Conservation (phyloP, 2,888 invertebrate genomes). For the Pegoplata infirma region DNA sequence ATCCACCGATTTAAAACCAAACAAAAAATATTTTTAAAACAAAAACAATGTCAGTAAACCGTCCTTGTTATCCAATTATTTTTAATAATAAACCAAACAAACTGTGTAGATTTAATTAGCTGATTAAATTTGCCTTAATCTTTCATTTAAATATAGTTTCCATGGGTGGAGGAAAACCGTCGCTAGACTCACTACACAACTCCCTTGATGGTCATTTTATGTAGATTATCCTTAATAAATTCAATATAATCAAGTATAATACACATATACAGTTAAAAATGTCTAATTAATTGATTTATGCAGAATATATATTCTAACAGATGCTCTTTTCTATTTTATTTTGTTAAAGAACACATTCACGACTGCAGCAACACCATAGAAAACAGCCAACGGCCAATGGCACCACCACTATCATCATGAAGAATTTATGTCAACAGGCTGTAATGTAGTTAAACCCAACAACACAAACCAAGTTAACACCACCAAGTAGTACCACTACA, state of each 20-base stretch:
- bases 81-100: too few relatives aligned
- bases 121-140: background rate
- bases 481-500: background rate
- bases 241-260: constrained; percentile 50
- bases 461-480: too few relatives aligned
- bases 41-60: too few relatives aligned
- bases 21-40: too few relatives aligned
- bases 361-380: constrained; percentile 36
- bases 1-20: too few relatives aligned
- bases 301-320: constrained; percentile 44
- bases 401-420: constrained; percentile 27
- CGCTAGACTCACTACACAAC: constrained; percentile 5
- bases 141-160: background rate
- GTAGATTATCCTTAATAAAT: constrained; percentile 56
- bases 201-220: constrained; percentile 48
- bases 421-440: constrained; percentile 47
- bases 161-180: too few relatives aligned
- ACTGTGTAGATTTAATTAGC: too few relatives aligned
- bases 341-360: constrained; percentile 29
- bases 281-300: constrained; percentile 63
- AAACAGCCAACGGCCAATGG: constrained; percentile 3
- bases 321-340: constrained; percentile 33
- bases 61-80: too few relatives aligned
- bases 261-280: constrained; percentile 53
- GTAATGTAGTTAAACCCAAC: constrained; percentile 34